Evolutionary conservation across 2,113 vertebrate genomes (phyloP).

Genomic region (Clarias macrocephalus): DNA sequence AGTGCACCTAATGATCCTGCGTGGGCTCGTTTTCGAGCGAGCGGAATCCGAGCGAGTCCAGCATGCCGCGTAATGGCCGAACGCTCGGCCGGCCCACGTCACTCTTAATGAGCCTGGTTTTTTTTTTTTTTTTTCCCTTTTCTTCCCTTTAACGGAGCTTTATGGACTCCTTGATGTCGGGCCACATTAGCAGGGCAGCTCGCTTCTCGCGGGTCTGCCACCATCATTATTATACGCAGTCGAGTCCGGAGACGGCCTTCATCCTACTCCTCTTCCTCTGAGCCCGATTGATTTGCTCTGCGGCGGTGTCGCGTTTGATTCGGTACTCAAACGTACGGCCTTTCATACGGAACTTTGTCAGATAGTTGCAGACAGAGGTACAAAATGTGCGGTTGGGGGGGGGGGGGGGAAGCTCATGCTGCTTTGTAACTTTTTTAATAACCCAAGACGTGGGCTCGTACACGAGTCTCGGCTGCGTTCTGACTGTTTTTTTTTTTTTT

Average conservation of each 20-base stretch:
- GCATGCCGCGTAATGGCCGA: constrained; percentile 41
- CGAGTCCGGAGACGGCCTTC: constrained; percentile 39
- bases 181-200: constrained; percentile 60
- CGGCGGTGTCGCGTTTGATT: constrained; percentile 26
- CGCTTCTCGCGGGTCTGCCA: constrained; percentile 26
- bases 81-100: constrained; percentile 53
- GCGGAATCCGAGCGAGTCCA: constrained; percentile 44
- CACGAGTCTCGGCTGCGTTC: too few species aligned
- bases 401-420: background rate
- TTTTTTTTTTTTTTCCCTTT: too few species aligned
- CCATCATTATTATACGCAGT: constrained; percentile 56
- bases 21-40: constrained; percentile 70
- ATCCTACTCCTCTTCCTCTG: constrained; percentile 43
- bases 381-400: background rate
- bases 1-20: constrained; percentile 71
- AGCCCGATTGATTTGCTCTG: constrained; percentile 44
- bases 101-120: constrained; percentile 61
- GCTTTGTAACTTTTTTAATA: background rate
- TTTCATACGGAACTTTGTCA: constrained; percentile 6
- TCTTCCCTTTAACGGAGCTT: constrained; percentile 62
- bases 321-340: constrained; percentile 2
- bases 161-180: constrained; percentile 67
- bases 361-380: background rate
- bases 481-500: too few species aligned
- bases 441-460: background rate